Evolutionary conservation across 2,888 invertebrate genomes (phyloP), one percentile per base, ranked within the genome.

Genomic region (Polyommatus icarus): DNA sequence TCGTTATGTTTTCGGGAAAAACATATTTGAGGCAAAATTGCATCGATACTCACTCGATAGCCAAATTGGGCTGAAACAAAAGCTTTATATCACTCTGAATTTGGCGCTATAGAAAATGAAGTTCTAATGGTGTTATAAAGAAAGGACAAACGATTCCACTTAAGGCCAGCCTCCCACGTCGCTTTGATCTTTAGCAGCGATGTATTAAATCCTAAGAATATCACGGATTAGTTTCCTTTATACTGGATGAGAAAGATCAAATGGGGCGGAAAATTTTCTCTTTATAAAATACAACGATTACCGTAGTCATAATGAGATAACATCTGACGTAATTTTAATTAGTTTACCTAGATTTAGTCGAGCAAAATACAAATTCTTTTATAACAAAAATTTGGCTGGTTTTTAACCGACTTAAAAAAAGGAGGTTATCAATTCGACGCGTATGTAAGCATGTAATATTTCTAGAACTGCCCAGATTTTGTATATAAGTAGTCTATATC

Each of bases 91-190:
- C 78, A 76, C 79, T 77, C 61, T 81, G 79, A 80, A 81, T 81
- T 82, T 80, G 78, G 78, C 78, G 76, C 77, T 76, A 80, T 80
- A 77, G 80, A 83, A 77, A 75, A 77, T 79, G 78, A 77, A 77
- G 78, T 77, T 36, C 36, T 36, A 36, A 36, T 36, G 36, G 36
- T 36, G 36, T 36, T 79, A 80, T 80, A 81, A 81, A 81, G 80
- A 79, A 81, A 77, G 76, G 36, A 72, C 79, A 79, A 82, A 79
- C 81, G 78, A 78, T 80, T 80, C 79, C 79, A 80, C 81, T 82
- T 83, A 81, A 82, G 83, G 83, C 82, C 78, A 88, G 87, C 88
- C 90, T 88, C 90, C 89, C 90, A 90, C 90, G 89, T 87, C 83
- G 88, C 82, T 80, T 79, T 84, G 88, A 90, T 90, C 88, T 87